Evolutionary conservation across 2,888 invertebrate genomes (phyloP).

Genomic region (Mythimna loreyi): DNA sequence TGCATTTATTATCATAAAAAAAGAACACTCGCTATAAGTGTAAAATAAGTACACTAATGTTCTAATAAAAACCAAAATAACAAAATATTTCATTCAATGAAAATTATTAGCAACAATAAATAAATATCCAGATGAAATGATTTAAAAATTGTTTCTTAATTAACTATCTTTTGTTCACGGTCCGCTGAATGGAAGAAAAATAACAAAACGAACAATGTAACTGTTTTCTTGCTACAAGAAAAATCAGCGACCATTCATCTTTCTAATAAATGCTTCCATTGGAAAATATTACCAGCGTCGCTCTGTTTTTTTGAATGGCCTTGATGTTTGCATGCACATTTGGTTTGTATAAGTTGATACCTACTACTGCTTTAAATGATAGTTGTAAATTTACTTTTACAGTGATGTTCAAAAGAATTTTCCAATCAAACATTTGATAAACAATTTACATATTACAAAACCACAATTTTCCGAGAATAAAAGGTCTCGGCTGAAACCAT

Average conservation of each 20-base stretch:
- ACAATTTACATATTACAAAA: too few relatives aligned
- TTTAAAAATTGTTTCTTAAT: constrained; percentile 12
- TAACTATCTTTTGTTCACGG: constrained; percentile 29
- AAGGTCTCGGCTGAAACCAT: neutral
- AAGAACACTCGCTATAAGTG: neutral
- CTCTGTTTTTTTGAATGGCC: neutral
- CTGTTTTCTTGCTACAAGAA: constrained; percentile 10
- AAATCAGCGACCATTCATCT: constrained; percentile 3
- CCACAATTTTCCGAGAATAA: too few relatives aligned
- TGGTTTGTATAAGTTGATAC: neutral
- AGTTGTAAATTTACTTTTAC: neutral
- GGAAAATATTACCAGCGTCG: neutral
- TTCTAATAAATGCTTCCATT: neutral
- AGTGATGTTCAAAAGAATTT: too few relatives aligned
- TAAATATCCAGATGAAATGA: neutral
- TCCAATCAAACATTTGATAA: too few relatives aligned
- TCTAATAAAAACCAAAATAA: neutral
- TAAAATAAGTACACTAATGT: neutral
- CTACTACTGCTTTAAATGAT: neutral
- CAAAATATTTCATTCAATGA: neutral
- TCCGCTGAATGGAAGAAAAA: constrained; percentile 22
- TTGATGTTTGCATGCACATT: neutral
- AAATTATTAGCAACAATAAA: neutral
- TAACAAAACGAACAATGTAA: constrained; percentile 19
- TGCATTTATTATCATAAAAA: neutral